Evolutionary conservation across 2,888 invertebrate species (phyloP).

Genomic region (Aphrophora alni): DNA sequence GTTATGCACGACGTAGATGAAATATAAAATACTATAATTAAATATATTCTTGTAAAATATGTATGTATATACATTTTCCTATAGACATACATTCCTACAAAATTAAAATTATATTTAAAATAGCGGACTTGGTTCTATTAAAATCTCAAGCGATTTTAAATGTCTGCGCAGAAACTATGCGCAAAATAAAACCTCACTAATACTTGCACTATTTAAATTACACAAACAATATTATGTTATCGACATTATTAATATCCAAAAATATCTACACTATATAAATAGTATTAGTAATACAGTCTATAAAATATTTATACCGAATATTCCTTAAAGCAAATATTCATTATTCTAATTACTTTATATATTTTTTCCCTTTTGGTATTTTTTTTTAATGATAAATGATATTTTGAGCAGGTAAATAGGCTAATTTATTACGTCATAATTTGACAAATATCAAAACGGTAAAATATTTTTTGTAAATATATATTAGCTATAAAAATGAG

Average conservation of each 20-base stretch:
- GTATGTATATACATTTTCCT: constrained; percentile 4
- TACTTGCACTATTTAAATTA: not conserved
- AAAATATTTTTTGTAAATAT: constrained; percentile 29
- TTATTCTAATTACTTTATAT: constrained; percentile 31
- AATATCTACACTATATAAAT: constrained; percentile 32
- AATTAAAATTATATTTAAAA: constrained; percentile 24
- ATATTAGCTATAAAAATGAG: constrained; percentile 28
- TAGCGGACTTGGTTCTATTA: constrained; percentile 12
- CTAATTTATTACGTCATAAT: constrained; percentile 48
- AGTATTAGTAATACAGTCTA: constrained; percentile 37
- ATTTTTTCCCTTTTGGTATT: not conserved
- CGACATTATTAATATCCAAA: constrained; percentile 23
- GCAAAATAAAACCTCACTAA: not conserved
- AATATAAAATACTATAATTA: too few relatives aligned
- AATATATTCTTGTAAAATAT: not conserved
- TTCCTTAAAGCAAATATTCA: constrained; percentile 26
- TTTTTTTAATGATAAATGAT: constrained; percentile 35
- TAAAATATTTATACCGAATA: constrained; percentile 37
- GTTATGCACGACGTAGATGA: too few relatives aligned
- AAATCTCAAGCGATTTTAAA: not conserved
- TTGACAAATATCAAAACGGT: constrained; percentile 38
- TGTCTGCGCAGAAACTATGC: too few relatives aligned
- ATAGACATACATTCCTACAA: not conserved
- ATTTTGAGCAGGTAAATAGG: constrained; percentile 51
- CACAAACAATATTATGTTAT: not conserved